Percentiles rank a stretch among this genome's conserved stretches.
Conservation (phyloP, 2,797 vertebrate genomes). For the Clarias fuscus region DNA sequence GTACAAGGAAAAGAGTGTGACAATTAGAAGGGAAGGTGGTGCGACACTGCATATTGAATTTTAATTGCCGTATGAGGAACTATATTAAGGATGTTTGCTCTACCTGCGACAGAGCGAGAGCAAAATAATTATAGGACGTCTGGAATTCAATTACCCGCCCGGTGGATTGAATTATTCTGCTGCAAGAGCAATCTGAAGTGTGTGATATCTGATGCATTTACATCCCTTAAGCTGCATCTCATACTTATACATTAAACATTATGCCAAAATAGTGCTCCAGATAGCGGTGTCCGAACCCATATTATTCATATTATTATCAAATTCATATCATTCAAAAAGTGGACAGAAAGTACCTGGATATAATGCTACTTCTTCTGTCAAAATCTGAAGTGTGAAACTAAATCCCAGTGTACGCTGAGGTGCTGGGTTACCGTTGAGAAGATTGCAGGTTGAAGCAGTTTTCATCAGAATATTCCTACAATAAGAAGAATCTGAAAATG, state of each 20-base stretch:
- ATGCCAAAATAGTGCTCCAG: not conserved
- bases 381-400: not conserved
- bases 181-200: slow-evolving; percentile 29
- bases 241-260: slow-evolving; percentile 14
- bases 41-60: slow-evolving; percentile 64
- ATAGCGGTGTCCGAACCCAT: not conserved
- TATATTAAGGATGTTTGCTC: slow-evolving; percentile 66
- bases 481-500: not conserved
- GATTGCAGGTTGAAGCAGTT: not conserved
- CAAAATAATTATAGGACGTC: slow-evolving; percentile 57
- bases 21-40: slow-evolving; percentile 68
- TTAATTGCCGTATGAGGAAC: slow-evolving; percentile 67
- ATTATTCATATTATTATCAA: not conserved
- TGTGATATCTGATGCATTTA: slow-evolving; percentile 33
- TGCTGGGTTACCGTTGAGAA: not conserved
- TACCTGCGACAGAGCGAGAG: slow-evolving; percentile 54
- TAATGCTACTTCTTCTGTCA: not conserved
- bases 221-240: slow-evolving; percentile 33
- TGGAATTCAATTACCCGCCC: slow-evolving; percentile 69
- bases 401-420: not conserved
- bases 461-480: slow-evolving; percentile 6
- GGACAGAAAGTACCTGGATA: not conserved
- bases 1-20: slow-evolving; percentile 51
- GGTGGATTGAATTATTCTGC: slow-evolving; percentile 56
- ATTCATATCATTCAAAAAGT: not conserved